Percentiles rank a stretch among this genome's conserved stretches.
These are phyloP conservation scores for Melanostoma scalare DNA, from an alignment of 2,888 invertebrate species.

Conservation along the genomic window DNA sequence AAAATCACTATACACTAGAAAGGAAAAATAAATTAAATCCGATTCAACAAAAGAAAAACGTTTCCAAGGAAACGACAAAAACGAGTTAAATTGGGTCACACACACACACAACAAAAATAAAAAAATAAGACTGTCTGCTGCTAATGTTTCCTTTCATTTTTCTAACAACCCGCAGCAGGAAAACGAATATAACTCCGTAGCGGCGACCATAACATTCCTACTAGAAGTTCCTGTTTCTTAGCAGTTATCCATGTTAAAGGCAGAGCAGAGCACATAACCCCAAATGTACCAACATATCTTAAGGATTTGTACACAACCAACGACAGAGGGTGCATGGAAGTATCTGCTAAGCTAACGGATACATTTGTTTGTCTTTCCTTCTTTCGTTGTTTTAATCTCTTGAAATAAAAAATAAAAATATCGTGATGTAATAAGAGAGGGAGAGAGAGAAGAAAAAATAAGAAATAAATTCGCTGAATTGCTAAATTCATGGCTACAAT, in stretches of 20 bases:
- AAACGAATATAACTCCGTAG: slow-evolving; percentile 16
- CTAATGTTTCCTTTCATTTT: slow-evolving; percentile 62
- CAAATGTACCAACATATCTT: slow-evolving; percentile 30
- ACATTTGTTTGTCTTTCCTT: slow-evolving; percentile 23
- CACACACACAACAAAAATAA: not conserved
- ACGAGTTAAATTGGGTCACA: not conserved
- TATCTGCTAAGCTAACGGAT: slow-evolving; percentile 31
- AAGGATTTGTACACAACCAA: slow-evolving; percentile 12
- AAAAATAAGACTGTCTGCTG: slow-evolving; percentile 66
- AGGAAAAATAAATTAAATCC: slow-evolving; percentile 21
- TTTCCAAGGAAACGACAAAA: slow-evolving; percentile 46
- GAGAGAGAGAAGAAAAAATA: not conserved
- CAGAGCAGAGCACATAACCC: slow-evolving; percentile 31
- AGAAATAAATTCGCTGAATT: slow-evolving; percentile 20
- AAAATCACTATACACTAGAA: not conserved
- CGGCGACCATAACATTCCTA: not conserved
- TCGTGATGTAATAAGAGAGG: slow-evolving; percentile 36
- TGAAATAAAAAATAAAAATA: slow-evolving; percentile 26
- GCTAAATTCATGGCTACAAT: slow-evolving; percentile 5
- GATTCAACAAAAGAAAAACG: slow-evolving; percentile 19
- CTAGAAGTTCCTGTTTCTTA: slow-evolving; percentile 10
- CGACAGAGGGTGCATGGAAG: not conserved
- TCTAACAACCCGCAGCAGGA: slow-evolving; percentile 26
- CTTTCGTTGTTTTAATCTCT: slow-evolving; percentile 13
- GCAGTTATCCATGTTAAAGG: slow-evolving; percentile 47